A percentile compares a stretch with the other conserved stretches of the same genome.
Evolutionary conservation across 2,888 invertebrate species (phyloP).

Genomic region (Atethmia centrago): DNA sequence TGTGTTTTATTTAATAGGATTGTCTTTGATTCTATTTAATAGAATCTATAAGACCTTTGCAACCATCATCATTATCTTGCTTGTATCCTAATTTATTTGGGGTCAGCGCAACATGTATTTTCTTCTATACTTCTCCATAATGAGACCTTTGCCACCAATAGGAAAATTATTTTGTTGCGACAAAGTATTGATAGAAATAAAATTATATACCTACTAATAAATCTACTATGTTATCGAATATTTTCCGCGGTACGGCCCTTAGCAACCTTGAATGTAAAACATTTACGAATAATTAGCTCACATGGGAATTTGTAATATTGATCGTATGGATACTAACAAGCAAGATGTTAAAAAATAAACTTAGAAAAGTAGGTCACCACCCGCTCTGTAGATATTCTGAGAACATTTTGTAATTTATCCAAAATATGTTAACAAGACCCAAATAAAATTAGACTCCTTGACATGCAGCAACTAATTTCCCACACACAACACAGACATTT

Average conservation of each 20-base stretch:
- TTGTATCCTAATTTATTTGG: background rate
- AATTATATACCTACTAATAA: background rate
- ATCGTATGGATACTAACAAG: background rate
- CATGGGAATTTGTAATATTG: conserved; percentile 16
- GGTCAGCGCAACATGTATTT: background rate
- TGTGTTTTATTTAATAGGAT: background rate
- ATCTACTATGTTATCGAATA: background rate
- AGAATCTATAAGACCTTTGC: background rate
- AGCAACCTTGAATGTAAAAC: conserved; percentile 1
- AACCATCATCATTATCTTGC: too few species aligned
- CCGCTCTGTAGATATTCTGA: background rate
- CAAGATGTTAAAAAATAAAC: background rate
- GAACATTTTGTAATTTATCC: background rate
- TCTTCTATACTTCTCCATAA: too few species aligned
- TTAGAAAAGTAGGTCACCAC: background rate
- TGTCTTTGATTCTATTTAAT: background rate
- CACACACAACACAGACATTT: background rate
- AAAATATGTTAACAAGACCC: background rate
- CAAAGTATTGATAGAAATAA: background rate
- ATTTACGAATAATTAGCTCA: conserved; percentile 21
- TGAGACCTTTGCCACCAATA: background rate
- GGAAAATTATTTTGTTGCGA: background rate
- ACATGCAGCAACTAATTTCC: background rate
- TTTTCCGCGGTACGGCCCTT: background rate
- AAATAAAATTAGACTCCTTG: background rate